phyloP scores from a whole-genome alignment of 2,797 vertebrate genomes.

The Tauraco hartlaubi region DNA sequence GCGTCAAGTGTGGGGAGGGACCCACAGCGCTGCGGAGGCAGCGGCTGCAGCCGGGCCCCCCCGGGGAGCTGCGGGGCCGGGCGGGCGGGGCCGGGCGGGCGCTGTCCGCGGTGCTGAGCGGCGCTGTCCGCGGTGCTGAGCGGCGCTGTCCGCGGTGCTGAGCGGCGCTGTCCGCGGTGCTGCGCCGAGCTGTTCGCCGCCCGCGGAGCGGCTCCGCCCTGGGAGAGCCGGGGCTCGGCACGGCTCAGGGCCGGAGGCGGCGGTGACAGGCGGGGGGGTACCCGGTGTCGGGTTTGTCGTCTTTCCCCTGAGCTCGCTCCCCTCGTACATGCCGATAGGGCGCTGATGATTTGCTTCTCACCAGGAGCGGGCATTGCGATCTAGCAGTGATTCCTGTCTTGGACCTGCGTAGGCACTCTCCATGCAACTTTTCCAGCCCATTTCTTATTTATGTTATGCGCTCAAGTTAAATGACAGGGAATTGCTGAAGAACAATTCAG shows the following conservation, averaged over 20 bases:
- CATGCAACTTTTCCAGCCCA: not conserved
- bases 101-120: not conserved
- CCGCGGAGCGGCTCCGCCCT: rapidly evolving
- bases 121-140: not conserved
- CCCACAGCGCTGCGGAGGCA: not conserved
- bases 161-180: not conserved
- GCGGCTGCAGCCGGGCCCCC: not conserved
- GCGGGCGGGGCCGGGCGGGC: not conserved
- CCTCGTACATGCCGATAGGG: rapidly evolving
- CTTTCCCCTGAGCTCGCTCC: not conserved
- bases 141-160: not conserved
- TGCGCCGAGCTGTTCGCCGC: not conserved
- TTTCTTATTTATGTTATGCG: not conserved
- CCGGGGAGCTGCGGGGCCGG: not conserved
- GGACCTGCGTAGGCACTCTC: not conserved
- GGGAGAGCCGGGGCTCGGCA: not conserved
- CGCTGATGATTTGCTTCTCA: rapidly evolving
- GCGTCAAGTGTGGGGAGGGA: not conserved
- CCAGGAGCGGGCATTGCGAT: rapidly evolving
- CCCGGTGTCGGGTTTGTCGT: rapidly evolving
- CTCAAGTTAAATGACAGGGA: not conserved
- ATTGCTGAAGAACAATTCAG: not conserved
- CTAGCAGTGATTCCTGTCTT: not conserved
- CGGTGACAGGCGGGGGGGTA: rapidly evolving
- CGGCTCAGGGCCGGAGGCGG: rapidly evolving